Evolutionary conservation across 2,113 vertebrate species (phyloP), one percentile per base, ranked within the genome.

Genomic region (Protomyctophum bolini): DNA sequence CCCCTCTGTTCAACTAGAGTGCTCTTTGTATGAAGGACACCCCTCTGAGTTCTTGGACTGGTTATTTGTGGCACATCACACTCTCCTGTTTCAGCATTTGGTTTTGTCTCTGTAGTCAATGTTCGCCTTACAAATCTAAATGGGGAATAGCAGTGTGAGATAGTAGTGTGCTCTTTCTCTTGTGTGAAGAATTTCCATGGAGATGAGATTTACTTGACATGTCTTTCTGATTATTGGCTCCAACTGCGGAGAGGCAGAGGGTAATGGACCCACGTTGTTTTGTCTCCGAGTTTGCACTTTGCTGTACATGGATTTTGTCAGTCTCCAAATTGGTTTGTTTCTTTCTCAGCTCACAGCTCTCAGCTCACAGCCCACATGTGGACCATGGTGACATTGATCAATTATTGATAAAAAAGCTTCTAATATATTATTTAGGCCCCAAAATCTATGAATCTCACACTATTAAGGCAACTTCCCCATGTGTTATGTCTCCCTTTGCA

Each of bases 141-240:
- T 68, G 70, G 56, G 48, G 6, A 14, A 8, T n/a, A n/a, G n/a
- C n/a, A n/a, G n/a, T n/a, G n/a, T n/a, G n/a, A n/a, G n/a, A n/a
- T n/a, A n/a, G n/a, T n/a, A n/a, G n/a, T n/a, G n/a, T n/a, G n/a
- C 65, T 60, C 48, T 72, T 81, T 75, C 59, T 52, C 64, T 74
- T 58, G 72, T 74, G 86, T 88, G 80, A 84, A 87, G 65, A 90
- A 89, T 84, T 58, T 64, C 54, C 70, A 48, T 85, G 83, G 80
- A 76, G 83, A 91, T 88, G 86, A 78, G 88, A 91, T 91, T 90
- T 87, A 72, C 77, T 85, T 85, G 81, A 82, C 86, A 76, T 81
- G 82, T 79, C 73, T 89, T 86, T 91, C 86, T 73, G 86, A 89
- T 90, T 85, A 88, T 60, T 29, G 66, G 73, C 77, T 87, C 80